Base-by-base conservation (phyloP, 2,113 vertebrate species). In the Shinisaurus crocodilurus region DNA sequence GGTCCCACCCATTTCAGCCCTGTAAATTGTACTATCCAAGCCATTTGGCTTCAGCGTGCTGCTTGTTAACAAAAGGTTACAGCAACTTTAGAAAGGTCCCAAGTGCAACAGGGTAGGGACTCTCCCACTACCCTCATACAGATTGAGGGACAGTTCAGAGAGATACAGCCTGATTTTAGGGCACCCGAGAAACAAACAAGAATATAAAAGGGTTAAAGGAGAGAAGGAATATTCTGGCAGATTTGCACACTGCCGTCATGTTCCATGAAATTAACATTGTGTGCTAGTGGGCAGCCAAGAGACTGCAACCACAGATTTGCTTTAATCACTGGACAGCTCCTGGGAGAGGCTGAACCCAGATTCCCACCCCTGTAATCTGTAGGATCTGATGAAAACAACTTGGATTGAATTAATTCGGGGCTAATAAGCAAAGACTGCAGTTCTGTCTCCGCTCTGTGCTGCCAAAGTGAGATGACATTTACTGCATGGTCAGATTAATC, bases 241-340 rank as follows among this genome's bases (percentile, higher is more conserved):
- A 88, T 85, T 87, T 85, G 88, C 77, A 43, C 70, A 87, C 85
- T 95, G 89, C 92, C 65, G 95, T 96, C 93, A 92, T 96, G 94
- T 94, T 96, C 93, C 91, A 92, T 93, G 94, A 94, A 93, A 91
- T 90, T 82, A 93, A 95, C 92, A 89, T 92, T 95, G 32, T 96
- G 94, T 95, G 95, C 95, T 97, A 95, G 92, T 94, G 95, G 93
- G 94, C 92, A 91, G 91, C 95, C 96, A 96, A 86, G 86, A 90
- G 86, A 90, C 93, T 91, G 37, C 90, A 95, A 96, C 95, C 32
- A 37, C 84, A 25, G 95, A 96, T 96, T 95, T 96, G 88, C 95
- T 96, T 96, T 96, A 97, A 97, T 96, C 95, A 96, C 94, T 94
- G 93, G 96, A 96, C 95, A 95, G 95, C 91, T 97, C 95, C 96